A percentile compares a stretch with the other conserved stretches of the same genome.
phyloP scores from a whole-genome alignment of 2,888 invertebrate species.

The Cremastobaeus sp. region DNA sequence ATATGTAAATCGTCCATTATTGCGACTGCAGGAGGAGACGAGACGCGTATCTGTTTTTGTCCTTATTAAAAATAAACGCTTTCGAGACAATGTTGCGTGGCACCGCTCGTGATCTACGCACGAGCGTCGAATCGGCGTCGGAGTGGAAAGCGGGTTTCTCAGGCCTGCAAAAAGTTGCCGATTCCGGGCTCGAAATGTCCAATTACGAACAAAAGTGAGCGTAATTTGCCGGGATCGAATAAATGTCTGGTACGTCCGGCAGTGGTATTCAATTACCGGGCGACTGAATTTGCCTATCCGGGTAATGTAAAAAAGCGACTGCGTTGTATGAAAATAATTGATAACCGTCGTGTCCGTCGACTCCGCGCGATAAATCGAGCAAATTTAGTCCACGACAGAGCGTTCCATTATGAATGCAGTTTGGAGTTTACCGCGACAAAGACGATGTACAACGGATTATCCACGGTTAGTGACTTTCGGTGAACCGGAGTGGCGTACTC shows the following conservation, averaged over 20 bases:
- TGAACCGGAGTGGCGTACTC: slow-evolving; percentile 38
- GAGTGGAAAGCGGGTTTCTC: too few relatives aligned
- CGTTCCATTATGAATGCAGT: slow-evolving; percentile 48
- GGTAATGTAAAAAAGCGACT: slow-evolving; percentile 30
- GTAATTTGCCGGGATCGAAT: slow-evolving; percentile 18
- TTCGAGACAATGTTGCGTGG: too few relatives aligned
- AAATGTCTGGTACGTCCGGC: slow-evolving; percentile 33
- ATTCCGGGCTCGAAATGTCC: neutral
- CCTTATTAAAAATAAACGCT: too few relatives aligned
- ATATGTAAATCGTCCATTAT: too few relatives aligned
- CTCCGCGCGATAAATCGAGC: slow-evolving; percentile 28
- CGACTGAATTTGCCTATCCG: slow-evolving; percentile 19
- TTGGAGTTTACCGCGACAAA: slow-evolving; percentile 51
- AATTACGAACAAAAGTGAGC: slow-evolving; percentile 11
- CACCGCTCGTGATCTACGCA: neutral
- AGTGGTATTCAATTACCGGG: slow-evolving; percentile 24
- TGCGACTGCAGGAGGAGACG: too few relatives aligned
- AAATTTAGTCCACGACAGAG: too few relatives aligned
- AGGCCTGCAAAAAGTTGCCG: too few relatives aligned
- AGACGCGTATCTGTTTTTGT: too few relatives aligned
- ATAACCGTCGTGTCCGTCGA: slow-evolving; percentile 46
- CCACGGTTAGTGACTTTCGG: slow-evolving; percentile 46
- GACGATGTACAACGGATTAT: slow-evolving; percentile 48
- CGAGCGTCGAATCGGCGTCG: too few relatives aligned
- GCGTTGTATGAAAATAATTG: slow-evolving; percentile 47